Conservation (phyloP, 2,888 invertebrate species). For the Eupithecia vulgata region DNA sequence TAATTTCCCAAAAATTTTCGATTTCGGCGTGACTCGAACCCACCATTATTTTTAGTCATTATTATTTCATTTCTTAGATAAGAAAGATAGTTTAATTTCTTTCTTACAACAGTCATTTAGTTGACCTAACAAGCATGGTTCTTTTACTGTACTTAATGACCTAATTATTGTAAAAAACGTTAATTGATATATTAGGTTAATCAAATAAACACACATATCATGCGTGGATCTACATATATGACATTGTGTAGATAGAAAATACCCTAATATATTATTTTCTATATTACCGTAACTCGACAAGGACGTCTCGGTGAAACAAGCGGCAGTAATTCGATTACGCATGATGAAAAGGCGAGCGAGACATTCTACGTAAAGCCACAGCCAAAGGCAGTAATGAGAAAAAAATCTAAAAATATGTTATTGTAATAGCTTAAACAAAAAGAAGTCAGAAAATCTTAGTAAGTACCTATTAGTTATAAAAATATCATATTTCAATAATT, state of each 20-base stretch:
- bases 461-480: no score
- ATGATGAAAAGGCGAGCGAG: conserved; percentile 50
- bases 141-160: not conserved
- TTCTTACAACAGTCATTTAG: not conserved
- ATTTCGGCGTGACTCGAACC: no score
- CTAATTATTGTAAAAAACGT: not conserved
- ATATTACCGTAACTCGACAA: conserved; percentile 2
- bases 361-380: not conserved
- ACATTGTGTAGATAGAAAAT: not conserved
- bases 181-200: not conserved
- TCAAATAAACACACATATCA: not conserved
- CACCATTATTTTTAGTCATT: no score
- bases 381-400: not conserved
- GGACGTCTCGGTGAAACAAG: conserved; percentile 48
- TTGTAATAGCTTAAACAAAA: no score
- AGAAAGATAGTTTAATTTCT: not conserved
- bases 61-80: no score
- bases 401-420: no score
- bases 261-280: not conserved
- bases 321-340: conserved; percentile 65
- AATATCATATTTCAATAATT: no score
- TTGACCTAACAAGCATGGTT: not conserved
- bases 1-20: no score
- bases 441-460: no score
- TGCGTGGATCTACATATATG: not conserved